These are phyloP conservation scores for Arbacia lixula DNA, from an alignment of 53 echinoderm and acorn worm species.

Conservation along the genomic window DNA sequence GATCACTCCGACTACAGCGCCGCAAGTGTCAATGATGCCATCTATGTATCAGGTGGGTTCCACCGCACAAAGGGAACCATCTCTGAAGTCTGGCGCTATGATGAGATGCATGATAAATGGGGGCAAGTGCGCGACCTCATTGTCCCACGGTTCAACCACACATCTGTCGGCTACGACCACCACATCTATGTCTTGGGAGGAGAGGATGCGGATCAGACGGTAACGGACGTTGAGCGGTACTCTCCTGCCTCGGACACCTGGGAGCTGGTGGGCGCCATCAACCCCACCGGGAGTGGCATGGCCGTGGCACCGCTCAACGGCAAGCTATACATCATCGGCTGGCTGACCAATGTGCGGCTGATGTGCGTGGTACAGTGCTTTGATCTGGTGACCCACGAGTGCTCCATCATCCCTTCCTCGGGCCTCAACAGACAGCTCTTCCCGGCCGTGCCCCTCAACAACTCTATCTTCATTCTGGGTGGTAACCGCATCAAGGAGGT, in stretches of 20 bases:
- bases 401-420: conserved; percentile 67
- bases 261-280: conserved; percentile 39
- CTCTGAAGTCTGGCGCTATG: conserved; percentile 76
- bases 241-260: conserved; percentile 58
- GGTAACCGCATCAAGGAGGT: conserved; percentile 85
- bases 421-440: conserved; percentile 83
- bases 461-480: conserved; percentile 69
- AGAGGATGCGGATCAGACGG: conserved; percentile 62
- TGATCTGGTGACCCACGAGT: conserved; percentile 74
- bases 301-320: conserved; percentile 61
- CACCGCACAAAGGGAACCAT: conserved; percentile 55
- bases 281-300: conserved; percentile 31
- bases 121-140: conserved; percentile 24
- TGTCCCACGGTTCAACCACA: conserved; percentile 76
- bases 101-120: conserved; percentile 64
- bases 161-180: conserved; percentile 62
- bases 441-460: conserved; percentile 60
- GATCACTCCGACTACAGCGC: conserved; percentile 80
- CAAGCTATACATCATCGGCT: conserved; percentile 82
- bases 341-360: conserved; percentile 65
- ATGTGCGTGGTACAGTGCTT: conserved; percentile 83
- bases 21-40: conserved; percentile 61
- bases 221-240: conserved; percentile 73
- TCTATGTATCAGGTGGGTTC: conserved; percentile 79
- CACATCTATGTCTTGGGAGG: conserved; percentile 77